Percentiles rank a stretch among this genome's conserved stretches.
Evolutionary conservation across 1,140 invertebrate species (phyloP).

Genomic region (Pseudomyrmex sp.): DNA sequence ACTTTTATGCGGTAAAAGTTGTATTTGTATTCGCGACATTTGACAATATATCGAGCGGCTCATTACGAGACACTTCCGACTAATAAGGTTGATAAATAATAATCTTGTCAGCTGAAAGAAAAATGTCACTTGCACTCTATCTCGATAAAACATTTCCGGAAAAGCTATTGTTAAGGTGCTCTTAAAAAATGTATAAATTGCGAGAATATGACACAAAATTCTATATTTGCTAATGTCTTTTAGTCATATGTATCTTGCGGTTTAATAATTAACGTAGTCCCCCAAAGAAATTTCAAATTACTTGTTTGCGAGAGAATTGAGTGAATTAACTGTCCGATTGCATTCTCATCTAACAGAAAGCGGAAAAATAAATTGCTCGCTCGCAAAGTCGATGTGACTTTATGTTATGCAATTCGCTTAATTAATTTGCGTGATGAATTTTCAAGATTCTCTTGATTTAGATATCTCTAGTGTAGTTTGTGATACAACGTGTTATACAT

Average conservation of each 20-base stretch:
- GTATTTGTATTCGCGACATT: constrained; percentile 1
- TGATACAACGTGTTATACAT: neutral
- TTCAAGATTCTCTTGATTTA: neutral
- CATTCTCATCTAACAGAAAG: neutral
- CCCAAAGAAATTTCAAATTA: neutral
- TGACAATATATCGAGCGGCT: constrained; percentile 13
- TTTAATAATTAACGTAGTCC: neutral
- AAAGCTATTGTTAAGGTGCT: neutral
- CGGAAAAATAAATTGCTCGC: neutral
- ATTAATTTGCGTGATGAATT: neutral
- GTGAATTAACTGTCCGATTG: constrained; percentile 2
- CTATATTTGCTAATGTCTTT: neutral
- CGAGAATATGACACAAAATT: neutral
- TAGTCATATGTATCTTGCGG: neutral
- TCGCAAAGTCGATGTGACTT: neutral
- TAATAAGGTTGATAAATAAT: constrained; percentile 14
- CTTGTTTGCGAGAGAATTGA: neutral
- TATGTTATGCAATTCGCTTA: neutral
- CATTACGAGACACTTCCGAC: neutral
- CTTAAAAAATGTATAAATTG: constrained; percentile 4
- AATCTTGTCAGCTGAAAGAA: neutral
- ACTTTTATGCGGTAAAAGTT: constrained; percentile 5
- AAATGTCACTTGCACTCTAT: neutral
- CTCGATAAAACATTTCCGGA: neutral
- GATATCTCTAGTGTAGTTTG: neutral